A percentile compares a stretch with the other conserved stretches of the same genome.
Conservation (phyloP, 2,797 vertebrate species). For the Galaxias olidus region DNA sequence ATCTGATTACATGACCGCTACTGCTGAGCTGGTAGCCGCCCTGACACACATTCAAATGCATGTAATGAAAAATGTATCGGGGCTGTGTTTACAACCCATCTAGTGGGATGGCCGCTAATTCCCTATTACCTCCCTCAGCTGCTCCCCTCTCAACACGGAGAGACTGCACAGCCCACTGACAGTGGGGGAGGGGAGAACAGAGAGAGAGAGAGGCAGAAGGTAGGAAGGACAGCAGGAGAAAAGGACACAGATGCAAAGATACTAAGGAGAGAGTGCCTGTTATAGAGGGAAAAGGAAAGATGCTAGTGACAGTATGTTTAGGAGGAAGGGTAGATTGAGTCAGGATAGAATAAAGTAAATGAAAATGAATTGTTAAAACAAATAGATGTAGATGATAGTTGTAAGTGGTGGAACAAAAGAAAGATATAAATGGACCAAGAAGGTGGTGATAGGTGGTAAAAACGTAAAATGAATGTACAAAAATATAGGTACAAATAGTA, state of each 20-base stretch:
- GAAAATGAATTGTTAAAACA: too few species aligned
- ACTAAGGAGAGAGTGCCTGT: constrained; percentile 6
- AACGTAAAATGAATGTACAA: too few species aligned
- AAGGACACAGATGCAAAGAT: constrained; percentile 17
- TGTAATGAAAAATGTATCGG: constrained; percentile 52
- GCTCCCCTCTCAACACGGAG: constrained; percentile 52
- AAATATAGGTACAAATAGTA: too few species aligned
- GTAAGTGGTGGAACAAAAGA: too few species aligned
- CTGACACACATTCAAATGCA: constrained; percentile 23
- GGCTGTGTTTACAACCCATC: constrained; percentile 52
- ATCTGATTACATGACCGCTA: background rate
- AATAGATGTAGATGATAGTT: too few species aligned
- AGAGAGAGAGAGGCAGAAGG: background rate
- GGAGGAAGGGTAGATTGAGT: too few species aligned
- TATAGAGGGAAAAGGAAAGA: background rate
- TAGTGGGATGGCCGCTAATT: constrained; percentile 53
- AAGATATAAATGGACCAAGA: too few species aligned
- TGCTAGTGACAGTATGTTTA: background rate
- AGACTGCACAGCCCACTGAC: constrained; percentile 19
- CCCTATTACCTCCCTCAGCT: constrained; percentile 66
- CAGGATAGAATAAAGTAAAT: too few species aligned
- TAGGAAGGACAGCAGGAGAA: constrained; percentile 42
- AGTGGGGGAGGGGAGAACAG: background rate
- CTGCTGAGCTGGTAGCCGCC: constrained; percentile 10
- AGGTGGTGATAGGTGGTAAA: too few species aligned